Percentiles rank a stretch among this genome's conserved stretches.
Conservation (phyloP, 1,140 invertebrate genomes). For the Drosophila burlai region DNA sequence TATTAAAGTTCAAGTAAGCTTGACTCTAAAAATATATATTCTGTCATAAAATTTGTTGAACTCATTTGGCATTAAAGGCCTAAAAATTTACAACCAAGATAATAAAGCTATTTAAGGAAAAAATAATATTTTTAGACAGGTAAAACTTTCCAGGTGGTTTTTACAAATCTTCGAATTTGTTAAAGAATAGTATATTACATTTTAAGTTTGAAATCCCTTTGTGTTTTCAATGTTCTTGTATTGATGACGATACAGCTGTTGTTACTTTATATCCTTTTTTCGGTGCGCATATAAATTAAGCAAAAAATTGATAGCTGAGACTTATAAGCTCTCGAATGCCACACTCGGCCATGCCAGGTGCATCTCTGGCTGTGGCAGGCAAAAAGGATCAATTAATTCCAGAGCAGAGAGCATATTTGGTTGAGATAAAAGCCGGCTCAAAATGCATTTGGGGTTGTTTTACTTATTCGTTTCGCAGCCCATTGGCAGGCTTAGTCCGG, state of each 20-base stretch:
- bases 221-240: background rate
- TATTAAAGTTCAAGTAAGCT: background rate
- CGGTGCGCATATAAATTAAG: slow-evolving; percentile 37
- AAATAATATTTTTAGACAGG: background rate
- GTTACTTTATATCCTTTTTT: background rate
- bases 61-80: background rate
- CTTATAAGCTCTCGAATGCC: slow-evolving; percentile 1
- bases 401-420: slow-evolving; percentile 25
- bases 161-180: background rate
- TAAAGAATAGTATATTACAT: background rate
- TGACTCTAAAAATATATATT: background rate
- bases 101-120: background rate
- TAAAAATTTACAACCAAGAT: background rate
- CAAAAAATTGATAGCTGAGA: slow-evolving; percentile 39
- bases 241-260: background rate
- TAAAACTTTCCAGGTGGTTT: too few species aligned
- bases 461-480: slow-evolving; percentile 16
- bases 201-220: background rate
- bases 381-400: slow-evolving; percentile 33
- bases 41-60: background rate
- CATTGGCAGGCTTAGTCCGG: slow-evolving; percentile 34
- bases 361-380: slow-evolving; percentile 26
- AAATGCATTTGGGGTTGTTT: slow-evolving; percentile 20
- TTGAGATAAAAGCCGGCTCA: slow-evolving; percentile 11
- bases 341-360: slow-evolving; percentile 5